Percentiles rank a stretch among this genome's conserved stretches.
phyloP scores from a whole-genome alignment of 2,797 vertebrate genomes.

The Setipinna tenuifilis region DNA sequence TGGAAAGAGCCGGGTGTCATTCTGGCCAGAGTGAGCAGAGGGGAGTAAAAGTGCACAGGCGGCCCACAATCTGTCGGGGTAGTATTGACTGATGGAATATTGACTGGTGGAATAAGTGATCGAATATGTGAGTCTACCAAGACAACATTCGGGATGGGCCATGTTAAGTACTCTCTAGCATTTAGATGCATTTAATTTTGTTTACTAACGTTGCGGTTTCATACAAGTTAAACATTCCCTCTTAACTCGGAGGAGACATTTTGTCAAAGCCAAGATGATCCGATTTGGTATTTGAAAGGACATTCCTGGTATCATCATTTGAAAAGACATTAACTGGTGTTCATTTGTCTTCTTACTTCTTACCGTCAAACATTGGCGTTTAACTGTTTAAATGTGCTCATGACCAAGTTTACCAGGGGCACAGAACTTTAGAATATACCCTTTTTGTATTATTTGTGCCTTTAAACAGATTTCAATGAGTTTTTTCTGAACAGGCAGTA shows the following conservation, averaged over 20 bases:
- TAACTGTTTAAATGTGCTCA: conserved; percentile 7
- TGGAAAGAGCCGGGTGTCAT: not conserved
- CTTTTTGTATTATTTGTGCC: not conserved
- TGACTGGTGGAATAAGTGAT: conserved; percentile 14
- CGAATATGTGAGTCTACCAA: not conserved
- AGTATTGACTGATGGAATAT: conserved; percentile 17
- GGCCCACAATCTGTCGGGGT: not conserved
- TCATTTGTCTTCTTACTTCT: not conserved
- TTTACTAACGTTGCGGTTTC: conserved; percentile 3
- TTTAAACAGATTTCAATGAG: not conserved
- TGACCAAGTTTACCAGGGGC: not conserved
- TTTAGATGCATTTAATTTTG: conserved; percentile 9
- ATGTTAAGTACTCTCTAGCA: conserved; percentile 6
- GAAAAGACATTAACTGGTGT: too few species aligned
- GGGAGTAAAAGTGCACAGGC: not conserved
- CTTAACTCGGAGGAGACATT: not conserved
- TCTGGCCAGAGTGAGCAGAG: not conserved
- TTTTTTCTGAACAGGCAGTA: not conserved
- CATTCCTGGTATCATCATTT: not conserved
- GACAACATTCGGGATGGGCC: not conserved
- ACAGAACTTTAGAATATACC: not conserved
- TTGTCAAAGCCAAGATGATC: not conserved
- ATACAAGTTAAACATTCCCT: not conserved
- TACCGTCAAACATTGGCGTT: not conserved
- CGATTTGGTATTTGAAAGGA: not conserved